A percentile compares a stretch with the other conserved stretches of the same genome.
phyloP scores from a whole-genome alignment of 2,113 vertebrate genomes.

The Xenopus tropicalis region UCB_Xtro_10.0 CM004451.2:60844001-60844500 shows the following conservation, averaged over 20 bases:
- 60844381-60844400: too few species aligned
- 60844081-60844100: conserved; percentile 35
- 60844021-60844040: conserved; percentile 4
- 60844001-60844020: neutral
- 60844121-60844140: conserved; percentile 45
- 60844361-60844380: too few species aligned
- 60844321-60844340: too few species aligned
- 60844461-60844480: too few species aligned
- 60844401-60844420: too few species aligned
- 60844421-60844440: too few species aligned
- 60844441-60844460: too few species aligned
- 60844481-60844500: too few species aligned
- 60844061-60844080: conserved; percentile 35
- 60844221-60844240: conserved; percentile 43
- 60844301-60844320: neutral
- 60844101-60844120: conserved; percentile 42
- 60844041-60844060: conserved; percentile 25
- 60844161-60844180: conserved; percentile 36
- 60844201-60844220: conserved; percentile 43
- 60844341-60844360: too few species aligned
- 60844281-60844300: conserved; percentile 23
- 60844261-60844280: conserved; percentile 40
- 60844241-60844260: conserved; percentile 38
- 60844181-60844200: conserved; percentile 28
- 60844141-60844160: conserved; percentile 27